Evolutionary conservation across 1,140 invertebrate species (phyloP).

Genomic region (Leptonema lineaticorne): DNA sequence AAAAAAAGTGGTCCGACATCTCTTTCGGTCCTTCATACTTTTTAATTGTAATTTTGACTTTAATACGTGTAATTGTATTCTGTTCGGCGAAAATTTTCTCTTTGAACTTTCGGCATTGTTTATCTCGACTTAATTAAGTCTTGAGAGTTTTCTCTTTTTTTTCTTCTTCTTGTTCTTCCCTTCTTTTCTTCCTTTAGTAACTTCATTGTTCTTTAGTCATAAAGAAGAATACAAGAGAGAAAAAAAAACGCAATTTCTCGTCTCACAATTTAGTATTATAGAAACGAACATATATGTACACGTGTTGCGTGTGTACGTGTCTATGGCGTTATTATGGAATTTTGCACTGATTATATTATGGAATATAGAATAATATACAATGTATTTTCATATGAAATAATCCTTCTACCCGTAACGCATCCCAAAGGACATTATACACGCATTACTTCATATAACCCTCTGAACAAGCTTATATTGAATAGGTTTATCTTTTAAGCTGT

Average conservation of each 20-base stretch:
- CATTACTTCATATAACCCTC: conserved; percentile 2
- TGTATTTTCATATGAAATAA: conserved; percentile 1
- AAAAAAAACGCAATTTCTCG: too few relatives aligned
- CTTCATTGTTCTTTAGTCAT: not conserved
- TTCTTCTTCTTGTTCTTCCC: not conserved
- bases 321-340: not conserved
- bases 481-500: conserved; percentile 8
- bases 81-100: not conserved
- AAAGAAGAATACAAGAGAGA: too few relatives aligned
- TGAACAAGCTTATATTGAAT: conserved; percentile 9
- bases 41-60: conserved; percentile 1
- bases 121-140: conserved; percentile 9
- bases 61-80: conserved; percentile 2
- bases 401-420: conserved; percentile 2
- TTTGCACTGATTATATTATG: not conserved
- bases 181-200: not conserved
- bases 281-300: too few relatives aligned
- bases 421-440: conserved; percentile 9
- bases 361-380: not conserved
- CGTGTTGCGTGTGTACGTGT: too few relatives aligned
- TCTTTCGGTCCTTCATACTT: not conserved
- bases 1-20: too few relatives aligned
- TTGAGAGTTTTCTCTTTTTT: not conserved
- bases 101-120: conserved; percentile 3
- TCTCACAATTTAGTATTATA: too few relatives aligned